Conservation (phyloP, 1,140 invertebrate genomes). For the Scaptomyza pallida region DNA sequence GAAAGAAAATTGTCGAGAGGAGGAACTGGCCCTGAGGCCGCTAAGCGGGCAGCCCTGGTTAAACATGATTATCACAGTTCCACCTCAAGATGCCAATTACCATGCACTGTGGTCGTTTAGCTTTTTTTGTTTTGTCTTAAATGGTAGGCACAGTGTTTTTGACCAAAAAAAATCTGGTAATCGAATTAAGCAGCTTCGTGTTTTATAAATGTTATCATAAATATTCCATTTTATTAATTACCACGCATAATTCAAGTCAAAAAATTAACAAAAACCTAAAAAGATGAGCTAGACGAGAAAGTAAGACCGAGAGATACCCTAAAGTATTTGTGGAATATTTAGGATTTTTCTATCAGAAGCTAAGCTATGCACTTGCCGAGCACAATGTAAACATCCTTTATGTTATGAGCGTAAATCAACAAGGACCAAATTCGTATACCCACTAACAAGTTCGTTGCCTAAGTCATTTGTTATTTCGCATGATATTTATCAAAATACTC, state of each 20-base stretch:
- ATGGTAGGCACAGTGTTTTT: conserved; percentile 1
- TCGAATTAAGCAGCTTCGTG: conserved; percentile 81
- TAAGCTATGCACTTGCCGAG: too few species aligned
- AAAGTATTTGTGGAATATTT: too few species aligned
- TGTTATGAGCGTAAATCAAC: too few species aligned
- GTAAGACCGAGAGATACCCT: neutral
- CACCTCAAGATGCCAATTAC: conserved; percentile 74
- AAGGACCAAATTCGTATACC: too few species aligned
- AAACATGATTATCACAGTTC: conserved; percentile 83
- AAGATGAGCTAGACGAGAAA: neutral
- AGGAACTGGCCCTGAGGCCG: neutral
- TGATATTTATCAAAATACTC: too few species aligned
- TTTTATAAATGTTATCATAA: conserved; percentile 83
- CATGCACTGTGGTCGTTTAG: conserved; percentile 30
- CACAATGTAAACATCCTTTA: too few species aligned
- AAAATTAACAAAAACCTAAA: conserved; percentile 21
- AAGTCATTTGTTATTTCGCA: conserved; percentile 25
- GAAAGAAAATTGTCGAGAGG: conserved; percentile 17
- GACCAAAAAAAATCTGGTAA: conserved; percentile 61
- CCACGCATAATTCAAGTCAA: conserved; percentile 73
- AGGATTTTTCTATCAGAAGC: too few species aligned
- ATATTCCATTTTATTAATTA: conserved; percentile 83
- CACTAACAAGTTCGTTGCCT: neutral
- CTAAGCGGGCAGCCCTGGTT: conserved; percentile 38
- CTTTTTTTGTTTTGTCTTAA: neutral